Conservation (phyloP, 2,888 invertebrate genomes). For the Harmothoe impar region DNA sequence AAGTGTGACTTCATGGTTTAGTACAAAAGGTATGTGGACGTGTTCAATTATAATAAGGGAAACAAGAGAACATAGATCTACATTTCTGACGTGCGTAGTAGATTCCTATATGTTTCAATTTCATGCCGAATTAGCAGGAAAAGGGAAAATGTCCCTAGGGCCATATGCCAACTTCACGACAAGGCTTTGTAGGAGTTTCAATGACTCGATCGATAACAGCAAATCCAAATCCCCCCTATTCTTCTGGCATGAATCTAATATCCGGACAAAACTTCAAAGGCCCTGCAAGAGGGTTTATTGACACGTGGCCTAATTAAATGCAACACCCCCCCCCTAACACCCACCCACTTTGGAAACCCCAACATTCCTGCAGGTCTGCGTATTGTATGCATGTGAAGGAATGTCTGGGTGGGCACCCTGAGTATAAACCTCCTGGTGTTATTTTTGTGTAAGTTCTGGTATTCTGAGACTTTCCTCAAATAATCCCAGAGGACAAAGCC, state of each 20-base stretch:
- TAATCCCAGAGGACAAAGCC: background rate
- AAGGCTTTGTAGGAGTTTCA: no score
- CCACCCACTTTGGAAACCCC: background rate
- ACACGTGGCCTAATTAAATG: background rate
- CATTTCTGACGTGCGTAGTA: no score
- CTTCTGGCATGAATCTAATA: background rate
- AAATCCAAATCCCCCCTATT: background rate
- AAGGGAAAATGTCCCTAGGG: no score
- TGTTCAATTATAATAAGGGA: no score
- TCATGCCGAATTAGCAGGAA: no score
- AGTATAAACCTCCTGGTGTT: background rate
- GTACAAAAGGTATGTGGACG: no score
- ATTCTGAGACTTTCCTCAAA: background rate
- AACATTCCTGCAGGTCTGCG: no score
- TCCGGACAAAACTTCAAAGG: background rate
- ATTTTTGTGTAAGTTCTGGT: background rate
- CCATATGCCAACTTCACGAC: no score
- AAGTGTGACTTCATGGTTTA: no score
- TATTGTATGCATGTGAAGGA: background rate
- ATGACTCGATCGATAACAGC: background rate
- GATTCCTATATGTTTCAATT: no score
- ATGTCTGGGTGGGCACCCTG: background rate
- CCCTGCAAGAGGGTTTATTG: background rate
- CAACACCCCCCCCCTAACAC: background rate
- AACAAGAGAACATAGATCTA: no score